Conservation (phyloP, 2,888 invertebrate genomes). For the Melolontha melolontha region DNA sequence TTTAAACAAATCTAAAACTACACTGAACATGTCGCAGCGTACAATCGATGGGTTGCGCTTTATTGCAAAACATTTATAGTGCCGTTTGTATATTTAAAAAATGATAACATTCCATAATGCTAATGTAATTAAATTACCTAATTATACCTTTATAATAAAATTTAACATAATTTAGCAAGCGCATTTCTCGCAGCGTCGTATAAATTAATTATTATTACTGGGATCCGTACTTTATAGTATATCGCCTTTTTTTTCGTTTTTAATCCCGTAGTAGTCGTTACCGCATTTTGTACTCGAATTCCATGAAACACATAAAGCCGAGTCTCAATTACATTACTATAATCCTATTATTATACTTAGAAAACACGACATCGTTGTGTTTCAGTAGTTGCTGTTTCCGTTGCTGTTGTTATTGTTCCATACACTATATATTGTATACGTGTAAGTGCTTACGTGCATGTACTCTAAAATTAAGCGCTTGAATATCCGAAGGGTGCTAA, state of each 20-base stretch:
- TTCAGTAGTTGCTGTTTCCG: background rate
- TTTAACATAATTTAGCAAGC: too few species aligned
- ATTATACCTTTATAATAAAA: too few species aligned
- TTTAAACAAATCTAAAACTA: too few species aligned
- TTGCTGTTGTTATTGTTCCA: conserved; percentile 4
- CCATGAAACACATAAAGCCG: conserved; percentile 25
- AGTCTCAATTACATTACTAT: conserved; percentile 38
- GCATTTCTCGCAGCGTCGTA: too few species aligned
- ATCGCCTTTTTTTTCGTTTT: background rate
- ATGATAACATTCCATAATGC: too few species aligned
- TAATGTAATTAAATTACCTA: too few species aligned
- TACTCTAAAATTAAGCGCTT: conserved; percentile 20
- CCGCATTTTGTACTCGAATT: conserved; percentile 31
- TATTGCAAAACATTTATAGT: too few species aligned
- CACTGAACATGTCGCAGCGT: too few species aligned
- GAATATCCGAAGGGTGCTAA: conserved; percentile 20
- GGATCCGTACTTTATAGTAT: too few species aligned
- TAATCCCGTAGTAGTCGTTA: conserved; percentile 29
- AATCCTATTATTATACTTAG: conserved; percentile 39
- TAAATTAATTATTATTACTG: too few species aligned
- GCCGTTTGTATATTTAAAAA: too few species aligned
- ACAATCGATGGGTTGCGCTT: too few species aligned
- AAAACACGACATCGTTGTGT: conserved; percentile 16
- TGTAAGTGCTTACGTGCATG: background rate
- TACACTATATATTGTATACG: conserved; percentile 17